Conservation (phyloP, 2,888 invertebrate genomes). For the Plebejus argus region DNA sequence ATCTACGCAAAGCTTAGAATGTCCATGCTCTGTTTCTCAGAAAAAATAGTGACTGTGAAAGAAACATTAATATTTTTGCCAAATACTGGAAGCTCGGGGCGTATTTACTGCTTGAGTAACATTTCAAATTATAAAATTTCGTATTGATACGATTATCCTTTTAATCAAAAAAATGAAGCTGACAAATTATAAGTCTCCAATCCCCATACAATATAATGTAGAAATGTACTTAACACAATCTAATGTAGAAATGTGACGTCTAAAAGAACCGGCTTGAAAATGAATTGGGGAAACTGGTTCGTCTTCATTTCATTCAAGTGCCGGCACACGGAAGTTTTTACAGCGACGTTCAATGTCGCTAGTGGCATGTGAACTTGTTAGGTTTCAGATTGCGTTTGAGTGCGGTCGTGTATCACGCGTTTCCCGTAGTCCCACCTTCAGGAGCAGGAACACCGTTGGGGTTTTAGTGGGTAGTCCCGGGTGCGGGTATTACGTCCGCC, state of each 20-base stretch:
- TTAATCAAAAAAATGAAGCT: neutral
- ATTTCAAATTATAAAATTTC: neutral
- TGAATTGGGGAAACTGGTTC: conserved; percentile 12
- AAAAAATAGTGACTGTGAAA: too few species aligned
- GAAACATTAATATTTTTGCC: neutral
- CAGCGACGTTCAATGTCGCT: conserved; percentile 10
- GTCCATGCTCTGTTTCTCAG: neutral
- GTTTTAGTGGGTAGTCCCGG: too few species aligned
- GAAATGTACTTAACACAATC: neutral
- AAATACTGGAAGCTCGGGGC: neutral
- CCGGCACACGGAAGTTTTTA: conserved; percentile 13
- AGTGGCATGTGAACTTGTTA: neutral
- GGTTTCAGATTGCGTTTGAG: too few species aligned
- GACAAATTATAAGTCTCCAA: neutral
- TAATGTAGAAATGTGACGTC: neutral
- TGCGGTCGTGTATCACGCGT: too few species aligned
- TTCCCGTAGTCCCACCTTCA: too few species aligned
- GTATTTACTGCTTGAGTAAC: neutral
- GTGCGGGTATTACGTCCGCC: too few species aligned
- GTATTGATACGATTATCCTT: neutral
- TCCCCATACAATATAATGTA: neutral
- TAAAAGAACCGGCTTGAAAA: neutral
- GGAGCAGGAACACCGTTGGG: too few species aligned
- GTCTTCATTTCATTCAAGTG: conserved; percentile 30
- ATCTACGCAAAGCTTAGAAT: neutral